Base-by-base conservation (phyloP, 2,888 invertebrate species). In the Trachelus iudaicus region DNA sequence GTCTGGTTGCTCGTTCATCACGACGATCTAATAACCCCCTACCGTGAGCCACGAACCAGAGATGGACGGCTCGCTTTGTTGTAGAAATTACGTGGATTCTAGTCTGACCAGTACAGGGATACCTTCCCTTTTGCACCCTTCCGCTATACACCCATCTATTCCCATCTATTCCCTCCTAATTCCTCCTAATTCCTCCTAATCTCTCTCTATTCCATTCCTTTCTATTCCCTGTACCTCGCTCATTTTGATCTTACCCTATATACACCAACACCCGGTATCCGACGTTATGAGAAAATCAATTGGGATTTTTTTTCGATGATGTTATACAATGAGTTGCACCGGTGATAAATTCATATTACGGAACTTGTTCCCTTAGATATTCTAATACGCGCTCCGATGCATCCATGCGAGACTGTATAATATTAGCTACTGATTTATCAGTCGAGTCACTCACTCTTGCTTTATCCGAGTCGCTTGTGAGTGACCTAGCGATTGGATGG, bases 51-150 rank as follows among this genome's bases (percentile, higher is more conserved):
- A 35, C 74, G 74, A 30, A 35, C 75, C 76, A 76, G 84, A 86
- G 85, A 87, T 83, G 82, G 82, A 87, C 86, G 87, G 81, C 82
- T 84, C 82, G 87, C 86, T 87, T 85, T 85, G 87, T 87, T 87
- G 85, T 81, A 87, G 86, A 87, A 87, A 87, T 87, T 87, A 86
- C 87, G 81, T 31, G 83, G 85, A 87, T 87, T 87, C 85, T 86
- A 56, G 56, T 56, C 56, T 56, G 56, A 56, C 56, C 56, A 56
- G 56, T 56, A 9, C 56, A 56, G 56, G 23, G 56, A 56, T 56
- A 56, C 56, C 56, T 56, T 56, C 56, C 56, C 56, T 56, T 56
- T 56, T 23, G 9, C 56, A 56, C 56, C 56, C 56, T 56, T 56
- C 56, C 23, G 9, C 23, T 56, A 56, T 56, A 56, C 56, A 56